Evolutionary conservation across 2,888 invertebrate species (phyloP).

Genomic region (Dryococelus australis): DNA sequence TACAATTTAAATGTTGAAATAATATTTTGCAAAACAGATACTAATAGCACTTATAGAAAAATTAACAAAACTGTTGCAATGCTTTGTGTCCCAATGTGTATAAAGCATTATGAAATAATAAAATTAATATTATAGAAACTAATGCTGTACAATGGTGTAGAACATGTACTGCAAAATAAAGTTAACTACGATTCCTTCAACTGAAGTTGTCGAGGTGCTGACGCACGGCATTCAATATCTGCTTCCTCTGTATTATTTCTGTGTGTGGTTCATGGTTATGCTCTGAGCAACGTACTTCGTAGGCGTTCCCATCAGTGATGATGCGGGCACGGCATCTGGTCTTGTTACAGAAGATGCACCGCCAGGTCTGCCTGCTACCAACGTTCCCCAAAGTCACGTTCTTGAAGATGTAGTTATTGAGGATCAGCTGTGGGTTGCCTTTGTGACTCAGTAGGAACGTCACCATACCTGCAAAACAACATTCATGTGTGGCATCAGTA

Average conservation of each 20-base stretch:
- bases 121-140: too few relatives aligned
- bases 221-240: not conserved
- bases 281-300: not conserved
- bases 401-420: not conserved
- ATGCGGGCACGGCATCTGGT: not conserved
- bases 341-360: conserved; percentile 1
- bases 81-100: too few relatives aligned
- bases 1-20: too few relatives aligned
- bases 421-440: not conserved
- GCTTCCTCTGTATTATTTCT: not conserved
- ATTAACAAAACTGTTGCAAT: too few relatives aligned
- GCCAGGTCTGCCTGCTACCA: not conserved
- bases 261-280: not conserved
- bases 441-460: not conserved
- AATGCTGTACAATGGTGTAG: too few relatives aligned
- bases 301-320: not conserved
- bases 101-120: too few relatives aligned
- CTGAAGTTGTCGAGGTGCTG: not conserved
- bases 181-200: too few relatives aligned
- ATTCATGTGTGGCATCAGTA: not conserved
- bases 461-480: not conserved
- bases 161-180: too few relatives aligned
- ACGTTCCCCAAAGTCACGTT: not conserved
- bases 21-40: too few relatives aligned
- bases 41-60: too few relatives aligned